Conservation (phyloP, 2,888 invertebrate genomes). For the Spialia ferax region DNA sequence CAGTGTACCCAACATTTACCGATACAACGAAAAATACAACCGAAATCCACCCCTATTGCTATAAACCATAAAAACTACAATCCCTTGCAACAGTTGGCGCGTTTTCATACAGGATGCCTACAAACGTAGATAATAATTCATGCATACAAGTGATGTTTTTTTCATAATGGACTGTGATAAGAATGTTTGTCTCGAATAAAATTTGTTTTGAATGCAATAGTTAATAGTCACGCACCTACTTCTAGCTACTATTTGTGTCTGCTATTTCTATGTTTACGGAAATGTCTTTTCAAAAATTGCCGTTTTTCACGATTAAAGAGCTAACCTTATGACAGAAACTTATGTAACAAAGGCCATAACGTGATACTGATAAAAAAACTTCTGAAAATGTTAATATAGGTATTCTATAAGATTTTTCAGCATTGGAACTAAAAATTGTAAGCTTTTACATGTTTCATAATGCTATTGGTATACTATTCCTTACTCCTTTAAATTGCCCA, state of each 20-base stretch:
- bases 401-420: no score
- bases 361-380: no score
- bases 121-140: conserved; percentile 5
- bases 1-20: conserved; percentile 15
- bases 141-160: conserved; percentile 19
- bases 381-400: no score
- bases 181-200: conserved; percentile 20
- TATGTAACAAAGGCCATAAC: no score
- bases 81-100: background rate
- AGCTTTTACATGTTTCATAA: no score
- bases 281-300: background rate
- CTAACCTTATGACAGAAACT: no score
- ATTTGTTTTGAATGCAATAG: conserved; percentile 23
- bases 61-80: background rate
- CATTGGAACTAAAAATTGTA: no score
- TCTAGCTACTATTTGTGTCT: background rate
- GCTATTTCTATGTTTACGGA: background rate
- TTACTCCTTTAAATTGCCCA: no score
- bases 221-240: conserved; percentile 4
- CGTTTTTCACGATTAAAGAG: no score
- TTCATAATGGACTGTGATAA: conserved; percentile 19
- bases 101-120: background rate
- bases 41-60: background rate
- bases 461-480: no score
- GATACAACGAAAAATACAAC: background rate